Conservation (phyloP, 1,140 invertebrate species). For the Euborellia annulipes region DNA sequence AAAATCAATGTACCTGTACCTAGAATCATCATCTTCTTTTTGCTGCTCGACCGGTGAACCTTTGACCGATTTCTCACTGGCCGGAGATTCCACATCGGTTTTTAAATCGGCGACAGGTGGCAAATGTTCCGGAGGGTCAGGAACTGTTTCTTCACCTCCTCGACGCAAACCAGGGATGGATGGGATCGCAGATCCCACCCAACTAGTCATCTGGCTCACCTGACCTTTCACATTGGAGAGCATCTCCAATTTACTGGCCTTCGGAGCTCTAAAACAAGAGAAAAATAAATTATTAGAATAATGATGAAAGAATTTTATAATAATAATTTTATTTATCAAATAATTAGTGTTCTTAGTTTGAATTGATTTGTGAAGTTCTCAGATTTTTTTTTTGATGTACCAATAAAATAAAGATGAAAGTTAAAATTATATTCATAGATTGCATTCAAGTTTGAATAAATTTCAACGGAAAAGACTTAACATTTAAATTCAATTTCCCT, state of each 20-base stretch:
- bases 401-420: too few species aligned
- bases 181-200: constrained; percentile 51
- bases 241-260: constrained; percentile 55
- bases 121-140: constrained; percentile 27
- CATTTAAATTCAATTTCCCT: too few species aligned
- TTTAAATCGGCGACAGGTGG: constrained; percentile 16
- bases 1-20: constrained; percentile 32
- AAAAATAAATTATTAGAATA: too few species aligned
- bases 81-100: constrained; percentile 21
- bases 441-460: too few species aligned
- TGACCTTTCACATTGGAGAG: constrained; percentile 66
- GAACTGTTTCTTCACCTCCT: constrained; percentile 26
- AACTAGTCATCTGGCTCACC: constrained; percentile 43
- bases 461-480: too few species aligned
- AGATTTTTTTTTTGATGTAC: too few species aligned
- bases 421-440: too few species aligned
- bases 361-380: too few species aligned
- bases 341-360: too few species aligned
- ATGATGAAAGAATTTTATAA: too few species aligned
- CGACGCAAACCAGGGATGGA: constrained; percentile 50
- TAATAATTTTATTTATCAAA: too few species aligned
- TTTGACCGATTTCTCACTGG: constrained; percentile 30
- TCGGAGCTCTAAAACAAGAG: constrained; percentile 39
- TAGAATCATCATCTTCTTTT: constrained; percentile 69
- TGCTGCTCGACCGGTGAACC: constrained; percentile 34